Evolutionary conservation across 2,888 invertebrate genomes (phyloP), one percentile per base, ranked within the genome.

Genomic region (Charanyca ferruginea): DNA sequence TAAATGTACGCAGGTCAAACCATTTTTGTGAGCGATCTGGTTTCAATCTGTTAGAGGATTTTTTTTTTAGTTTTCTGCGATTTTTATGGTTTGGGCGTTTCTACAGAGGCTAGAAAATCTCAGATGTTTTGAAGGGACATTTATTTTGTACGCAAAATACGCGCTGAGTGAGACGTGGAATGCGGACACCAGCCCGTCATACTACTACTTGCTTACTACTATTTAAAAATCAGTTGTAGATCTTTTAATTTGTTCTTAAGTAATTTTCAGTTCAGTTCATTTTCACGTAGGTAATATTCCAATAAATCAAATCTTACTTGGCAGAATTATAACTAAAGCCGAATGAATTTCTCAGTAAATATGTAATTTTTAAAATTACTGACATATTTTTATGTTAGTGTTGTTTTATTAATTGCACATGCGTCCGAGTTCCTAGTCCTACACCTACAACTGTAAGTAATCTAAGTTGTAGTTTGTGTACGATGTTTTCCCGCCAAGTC

Each of bases 401-500:
- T 49, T 38, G 25, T 49, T 62, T 55, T 52, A 42, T 35, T 44
- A 51, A 41, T 61, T 57, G 22, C 9, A 22, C 47, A 44, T 60
- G 49, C 38, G 54, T 65, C 35, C 13, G 20, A 28, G 41, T 66
- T 53, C 54, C 60, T 64, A 57, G 60, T 53, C 54, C 60, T 64
- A 57, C 22, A 58, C 16, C 9, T 38, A 3, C 49, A 55, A 16
- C 16, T 22, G 48, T 42, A 35, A 48, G 48, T 42, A 35, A 48
- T 57, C 23, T 62, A 65, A 69, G 38, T 32, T 22, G 9, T 45
- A 48, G 16, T 44, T 23, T 51, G 41, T 38, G 45, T 42, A 57
- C 53, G 45, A 52, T 54, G 47, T 62, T 41, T 73, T 66, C 72
- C 66, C 73, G 61, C 71, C 73, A 62, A 68, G 80, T 61, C 49